A percentile compares a stretch with the other conserved stretches of the same genome.
Conservation (phyloP, 2,797 vertebrate genomes). For the Tarsius wallacei region DNA sequence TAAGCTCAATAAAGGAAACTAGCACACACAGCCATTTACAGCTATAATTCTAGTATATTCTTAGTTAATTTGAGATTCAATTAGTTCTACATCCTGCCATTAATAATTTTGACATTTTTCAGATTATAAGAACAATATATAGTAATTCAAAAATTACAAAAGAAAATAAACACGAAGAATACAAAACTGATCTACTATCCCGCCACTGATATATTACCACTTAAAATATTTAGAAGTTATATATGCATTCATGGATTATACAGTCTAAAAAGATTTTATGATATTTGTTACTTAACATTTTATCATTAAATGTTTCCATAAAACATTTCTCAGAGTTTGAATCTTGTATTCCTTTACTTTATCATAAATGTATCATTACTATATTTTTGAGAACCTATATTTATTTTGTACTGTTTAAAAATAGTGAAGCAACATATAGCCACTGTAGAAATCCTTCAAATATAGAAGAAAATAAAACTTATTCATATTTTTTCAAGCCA, state of each 20-base stretch:
- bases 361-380: neutral
- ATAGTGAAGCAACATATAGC: neutral
- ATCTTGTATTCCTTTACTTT: neutral
- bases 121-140: neutral
- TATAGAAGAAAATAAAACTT: neutral
- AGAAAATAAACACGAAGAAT: neutral
- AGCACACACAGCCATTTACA: neutral
- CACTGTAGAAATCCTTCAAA: neutral
- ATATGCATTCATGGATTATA: neutral
- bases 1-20: conserved; percentile 34
- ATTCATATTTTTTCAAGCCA: neutral
- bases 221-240: conserved; percentile 3
- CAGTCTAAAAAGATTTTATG: neutral
- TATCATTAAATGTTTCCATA: neutral
- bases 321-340: neutral
- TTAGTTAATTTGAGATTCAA: conserved; percentile 11
- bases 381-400: neutral
- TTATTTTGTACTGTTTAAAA: conserved; percentile 15
- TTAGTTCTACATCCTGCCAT: neutral
- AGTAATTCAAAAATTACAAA: neutral
- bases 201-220: neutral
- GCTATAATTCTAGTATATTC: neutral
- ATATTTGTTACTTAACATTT: neutral
- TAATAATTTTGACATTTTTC: neutral
- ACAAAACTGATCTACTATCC: neutral